Base-by-base conservation (phyloP, 2,888 invertebrate species). In the Macrophya alboannulata region DNA sequence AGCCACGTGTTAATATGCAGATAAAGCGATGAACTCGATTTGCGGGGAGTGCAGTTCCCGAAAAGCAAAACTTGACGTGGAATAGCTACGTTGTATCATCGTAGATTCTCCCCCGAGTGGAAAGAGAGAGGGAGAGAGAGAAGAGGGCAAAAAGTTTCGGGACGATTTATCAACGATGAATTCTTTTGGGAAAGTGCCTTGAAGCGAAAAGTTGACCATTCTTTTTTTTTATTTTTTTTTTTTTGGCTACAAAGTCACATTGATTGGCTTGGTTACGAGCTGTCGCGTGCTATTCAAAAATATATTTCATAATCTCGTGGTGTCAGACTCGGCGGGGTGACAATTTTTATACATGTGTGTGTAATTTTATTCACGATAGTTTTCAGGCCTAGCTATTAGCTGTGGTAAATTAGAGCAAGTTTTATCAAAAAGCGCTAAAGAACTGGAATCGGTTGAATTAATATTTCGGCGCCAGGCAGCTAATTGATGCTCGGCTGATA, bases 401-500 rank as follows among this genome's bases (percentile, higher is more conserved):
- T 4, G 25, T 62, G 15, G 51, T 51, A 77, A n/a, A 31, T 77
- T 51, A n/a, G 1, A 17, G 15, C 21, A 0, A 43, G 74, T 76
- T 55, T 37, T 55, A 55, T 79, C 37, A 59, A 51, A 21, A 45
- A 8, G 25, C 6, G 25, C 6, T 25, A 17, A 48, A 77, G 59
- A 72, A 68, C 17, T 71, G 37, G 37, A 85, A 82, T 55, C 59
- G 43, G 68, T 55, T 82, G 51, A 85, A 85, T 85, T 85, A 82
- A 85, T 85, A 85, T 71, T 84, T 85, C 87, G 86, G 86, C 85
- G 86, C 86, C 86, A 86, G 87, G 88, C 87, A 86, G 86, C 89
- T 90, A 89, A 91, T 90, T 89, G 88, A 90, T 90, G 89, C 87
- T 86, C 88, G 85, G 87, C 87, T 88, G 90, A 90, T 89, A 89